Conservation (phyloP, 2,797 vertebrate species). For the Sebastolobus altivelis region DNA sequence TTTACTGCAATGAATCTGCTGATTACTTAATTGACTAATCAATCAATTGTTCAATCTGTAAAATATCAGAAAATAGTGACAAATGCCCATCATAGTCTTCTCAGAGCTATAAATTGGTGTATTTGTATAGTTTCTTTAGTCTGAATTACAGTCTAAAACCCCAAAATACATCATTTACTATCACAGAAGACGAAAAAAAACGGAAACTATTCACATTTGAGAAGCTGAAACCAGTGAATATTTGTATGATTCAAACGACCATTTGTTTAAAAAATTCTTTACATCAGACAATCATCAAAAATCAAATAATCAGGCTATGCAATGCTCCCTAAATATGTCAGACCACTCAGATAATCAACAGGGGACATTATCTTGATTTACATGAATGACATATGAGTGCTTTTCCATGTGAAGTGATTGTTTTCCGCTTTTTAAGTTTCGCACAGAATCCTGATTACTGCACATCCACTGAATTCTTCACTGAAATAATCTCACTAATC, state of each 20-base stretch:
- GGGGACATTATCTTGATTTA: conserved; percentile 22
- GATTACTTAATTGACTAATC: background rate
- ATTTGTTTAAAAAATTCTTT: conserved; percentile 2
- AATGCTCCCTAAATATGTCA: conserved; percentile 16
- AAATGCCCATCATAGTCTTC: background rate
- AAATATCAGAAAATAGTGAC: background rate
- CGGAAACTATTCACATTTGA: background rate
- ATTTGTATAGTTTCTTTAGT: background rate
- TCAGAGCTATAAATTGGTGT: background rate
- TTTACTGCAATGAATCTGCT: no score
- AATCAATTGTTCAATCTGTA: background rate
- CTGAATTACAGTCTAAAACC: background rate
- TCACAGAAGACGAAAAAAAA: background rate
- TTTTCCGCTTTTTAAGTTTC: conserved; percentile 12
- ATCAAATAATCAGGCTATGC: background rate
- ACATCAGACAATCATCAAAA: background rate
- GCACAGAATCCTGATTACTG: conserved; percentile 23
- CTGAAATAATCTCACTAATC: conserved; percentile 49
- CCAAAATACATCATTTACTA: background rate
- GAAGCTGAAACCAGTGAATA: background rate
- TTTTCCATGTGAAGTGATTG: conserved; percentile 38
- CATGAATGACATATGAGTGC: background rate
- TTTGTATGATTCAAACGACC: background rate
- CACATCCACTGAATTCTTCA: conserved; percentile 20
- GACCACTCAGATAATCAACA: conserved; percentile 41